Percentiles rank a stretch among this genome's conserved stretches.
These are phyloP conservation scores for Tachycineta bicolor DNA, from an alignment of 2,113 vertebrate genomes.

Conservation along the genomic window DNA sequence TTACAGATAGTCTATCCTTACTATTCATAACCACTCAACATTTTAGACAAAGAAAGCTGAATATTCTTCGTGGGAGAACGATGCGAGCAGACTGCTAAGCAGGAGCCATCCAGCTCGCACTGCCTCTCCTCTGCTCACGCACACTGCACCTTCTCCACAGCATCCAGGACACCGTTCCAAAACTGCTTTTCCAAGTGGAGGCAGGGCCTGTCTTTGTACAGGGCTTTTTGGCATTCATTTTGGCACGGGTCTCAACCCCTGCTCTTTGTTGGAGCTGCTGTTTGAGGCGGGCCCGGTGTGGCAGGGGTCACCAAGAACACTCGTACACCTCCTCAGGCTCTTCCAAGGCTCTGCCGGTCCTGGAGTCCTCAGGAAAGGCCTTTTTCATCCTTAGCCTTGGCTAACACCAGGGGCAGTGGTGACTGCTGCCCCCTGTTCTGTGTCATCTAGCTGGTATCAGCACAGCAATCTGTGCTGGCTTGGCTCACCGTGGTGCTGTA, in stretches of 20 bases:
- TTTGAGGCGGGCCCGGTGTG: background rate
- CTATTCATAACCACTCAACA: constrained; percentile 82
- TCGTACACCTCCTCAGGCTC: accelerated
- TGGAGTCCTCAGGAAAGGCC: background rate
- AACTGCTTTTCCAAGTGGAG: background rate
- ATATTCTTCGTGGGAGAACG: constrained; percentile 68
- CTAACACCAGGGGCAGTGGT: background rate
- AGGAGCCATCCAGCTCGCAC: background rate
- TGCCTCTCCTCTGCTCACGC: background rate
- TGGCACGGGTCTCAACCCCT: accelerated
- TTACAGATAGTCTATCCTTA: constrained; percentile 80
- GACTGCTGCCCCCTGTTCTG: background rate
- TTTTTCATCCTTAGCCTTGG: background rate
- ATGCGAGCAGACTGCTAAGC: constrained; percentile 74
- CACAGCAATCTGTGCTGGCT: background rate
- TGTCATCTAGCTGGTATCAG: background rate
- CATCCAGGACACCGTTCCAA: background rate
- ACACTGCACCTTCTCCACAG: accelerated
- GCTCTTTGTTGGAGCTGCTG: background rate
- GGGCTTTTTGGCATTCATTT: accelerated
- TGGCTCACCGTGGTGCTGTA: background rate
- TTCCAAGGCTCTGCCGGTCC: background rate
- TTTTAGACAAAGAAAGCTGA: constrained; percentile 81
- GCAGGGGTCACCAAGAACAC: background rate
- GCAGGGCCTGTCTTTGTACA: background rate